A percentile compares a stretch with the other conserved stretches of the same genome.
Conservation (phyloP, 2,888 invertebrate species). For the Phengaris arion region DNA sequence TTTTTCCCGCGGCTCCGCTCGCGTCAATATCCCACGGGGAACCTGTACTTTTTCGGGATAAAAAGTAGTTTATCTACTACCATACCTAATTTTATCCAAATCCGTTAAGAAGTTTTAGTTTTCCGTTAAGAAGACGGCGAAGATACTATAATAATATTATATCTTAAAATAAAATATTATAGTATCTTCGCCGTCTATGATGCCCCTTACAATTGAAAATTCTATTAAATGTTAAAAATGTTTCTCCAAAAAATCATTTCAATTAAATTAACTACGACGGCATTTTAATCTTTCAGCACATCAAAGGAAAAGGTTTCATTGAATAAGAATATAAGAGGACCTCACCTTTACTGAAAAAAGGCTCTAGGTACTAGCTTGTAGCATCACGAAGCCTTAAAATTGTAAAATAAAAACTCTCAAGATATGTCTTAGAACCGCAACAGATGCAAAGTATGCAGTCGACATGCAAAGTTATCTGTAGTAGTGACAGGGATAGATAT, state of each 20-base stretch:
- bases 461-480: no score
- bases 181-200: no score
- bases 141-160: no score
- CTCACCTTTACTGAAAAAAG: neutral
- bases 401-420: neutral
- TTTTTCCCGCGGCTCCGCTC: no score
- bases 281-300: constrained; percentile 10
- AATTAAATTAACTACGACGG: neutral
- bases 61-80: no score
- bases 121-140: neutral
- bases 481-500: no score
- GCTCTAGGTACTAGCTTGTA: neutral
- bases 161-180: no score
- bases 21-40: no score
- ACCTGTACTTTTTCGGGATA: no score
- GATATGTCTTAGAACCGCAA: neutral
- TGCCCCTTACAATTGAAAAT: neutral
- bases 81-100: no score
- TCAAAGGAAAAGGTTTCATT: constrained; percentile 1
- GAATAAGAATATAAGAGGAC: neutral
- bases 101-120: neutral
- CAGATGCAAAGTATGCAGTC: neutral
- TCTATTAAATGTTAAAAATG: neutral
- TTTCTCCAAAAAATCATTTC: neutral
- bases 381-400: neutral